A percentile compares a stretch with the other conserved stretches of the same genome.
These are phyloP conservation scores for Bugula neritina DNA, from an alignment of 2,888 invertebrate genomes.

Conservation along the genomic window DNA sequence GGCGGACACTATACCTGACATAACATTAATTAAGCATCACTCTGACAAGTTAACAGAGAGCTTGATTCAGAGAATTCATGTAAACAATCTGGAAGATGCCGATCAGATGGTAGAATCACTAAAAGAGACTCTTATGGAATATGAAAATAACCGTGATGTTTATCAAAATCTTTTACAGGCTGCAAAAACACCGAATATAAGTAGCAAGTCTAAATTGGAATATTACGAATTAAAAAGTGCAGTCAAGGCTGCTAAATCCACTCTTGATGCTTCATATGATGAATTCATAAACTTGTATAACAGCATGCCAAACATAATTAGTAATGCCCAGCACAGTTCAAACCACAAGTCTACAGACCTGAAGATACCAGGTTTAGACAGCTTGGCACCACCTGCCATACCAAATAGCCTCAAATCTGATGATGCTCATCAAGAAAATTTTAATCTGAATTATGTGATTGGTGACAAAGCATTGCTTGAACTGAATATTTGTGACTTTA, in stretches of 20 bases:
- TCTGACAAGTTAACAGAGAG: background rate
- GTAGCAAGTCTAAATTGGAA: background rate
- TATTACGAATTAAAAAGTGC: background rate
- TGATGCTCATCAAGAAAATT: background rate
- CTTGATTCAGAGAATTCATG: slow-evolving; percentile 1
- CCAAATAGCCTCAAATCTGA: background rate
- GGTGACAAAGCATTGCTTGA: background rate
- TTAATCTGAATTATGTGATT: background rate
- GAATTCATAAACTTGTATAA: background rate
- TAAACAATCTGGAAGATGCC: background rate
- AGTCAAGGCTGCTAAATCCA: background rate
- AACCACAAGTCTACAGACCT: background rate
- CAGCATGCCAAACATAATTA: background rate
- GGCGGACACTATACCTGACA: background rate
- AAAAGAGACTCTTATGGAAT: background rate
- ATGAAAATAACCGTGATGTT: background rate
- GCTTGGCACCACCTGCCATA: background rate
- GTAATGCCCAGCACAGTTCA: background rate
- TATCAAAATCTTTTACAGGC: too few species aligned
- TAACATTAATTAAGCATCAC: background rate
- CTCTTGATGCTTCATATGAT: background rate
- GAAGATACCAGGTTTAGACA: background rate
- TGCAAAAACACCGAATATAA: background rate
- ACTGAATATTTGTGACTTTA: background rate
- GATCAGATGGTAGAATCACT: background rate